phyloP scores from a whole-genome alignment of 2,888 invertebrate species.

The Globia sparganii region DNA sequence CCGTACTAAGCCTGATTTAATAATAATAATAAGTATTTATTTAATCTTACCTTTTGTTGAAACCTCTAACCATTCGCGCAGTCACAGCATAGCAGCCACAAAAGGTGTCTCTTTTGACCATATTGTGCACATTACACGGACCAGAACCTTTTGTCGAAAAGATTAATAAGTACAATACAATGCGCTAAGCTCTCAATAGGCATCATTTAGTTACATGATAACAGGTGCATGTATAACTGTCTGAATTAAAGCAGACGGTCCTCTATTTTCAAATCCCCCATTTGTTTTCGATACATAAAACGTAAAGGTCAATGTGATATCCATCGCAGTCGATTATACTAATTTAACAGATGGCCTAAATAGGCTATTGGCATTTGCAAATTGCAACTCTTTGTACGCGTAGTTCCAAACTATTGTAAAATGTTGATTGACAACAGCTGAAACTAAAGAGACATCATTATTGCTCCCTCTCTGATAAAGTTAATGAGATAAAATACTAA shows the following conservation, averaged over 20 bases:
- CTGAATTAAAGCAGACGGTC: not conserved
- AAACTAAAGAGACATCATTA: slow-evolving; percentile 1
- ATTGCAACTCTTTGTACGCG: not conserved
- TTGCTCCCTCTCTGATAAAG: slow-evolving; percentile 6
- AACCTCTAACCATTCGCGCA: not conserved
- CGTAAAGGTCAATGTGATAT: slow-evolving; percentile 16
- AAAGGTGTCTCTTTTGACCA: not conserved
- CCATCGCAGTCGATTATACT: not conserved
- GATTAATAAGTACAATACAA: slow-evolving; percentile 2
- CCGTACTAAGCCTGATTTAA: not conserved
- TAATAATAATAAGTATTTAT: too few species aligned
- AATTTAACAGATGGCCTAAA: slow-evolving; percentile 27
- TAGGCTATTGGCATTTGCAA: slow-evolving; percentile 10
- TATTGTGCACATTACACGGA: not conserved
- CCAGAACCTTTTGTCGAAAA: not conserved
- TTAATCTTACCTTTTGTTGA: not conserved
- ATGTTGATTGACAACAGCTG: slow-evolving; percentile 14
- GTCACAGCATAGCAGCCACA: not conserved
- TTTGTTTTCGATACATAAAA: slow-evolving; percentile 12
- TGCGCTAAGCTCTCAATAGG: not conserved
- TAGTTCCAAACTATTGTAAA: not conserved
- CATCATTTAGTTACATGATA: not conserved
- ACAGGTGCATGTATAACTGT: not conserved
- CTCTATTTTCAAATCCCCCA: not conserved
- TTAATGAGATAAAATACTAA: slow-evolving; percentile 9